These are phyloP conservation scores for Acrocephalus arundinaceus DNA, from an alignment of 2,113 vertebrate species.

Conservation along the genomic window DNA sequence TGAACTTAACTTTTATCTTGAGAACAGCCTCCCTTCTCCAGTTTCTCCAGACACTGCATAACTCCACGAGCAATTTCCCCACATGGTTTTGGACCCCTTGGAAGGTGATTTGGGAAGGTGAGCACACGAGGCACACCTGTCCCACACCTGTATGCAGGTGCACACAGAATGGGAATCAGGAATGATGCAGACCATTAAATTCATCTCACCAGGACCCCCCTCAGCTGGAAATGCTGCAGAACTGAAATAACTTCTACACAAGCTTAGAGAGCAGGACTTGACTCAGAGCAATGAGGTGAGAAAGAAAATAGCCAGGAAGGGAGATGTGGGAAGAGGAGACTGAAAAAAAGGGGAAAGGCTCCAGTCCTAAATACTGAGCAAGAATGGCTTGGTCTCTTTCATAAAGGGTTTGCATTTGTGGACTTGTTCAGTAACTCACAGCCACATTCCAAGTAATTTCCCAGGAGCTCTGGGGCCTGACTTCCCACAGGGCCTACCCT, in stretches of 20 bases:
- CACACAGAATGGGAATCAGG: neutral
- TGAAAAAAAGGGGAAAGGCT: neutral
- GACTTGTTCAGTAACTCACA: neutral
- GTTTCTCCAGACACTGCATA: neutral
- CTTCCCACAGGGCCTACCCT: neutral
- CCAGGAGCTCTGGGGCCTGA: neutral
- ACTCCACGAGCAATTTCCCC: neutral
- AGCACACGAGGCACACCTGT: neutral
- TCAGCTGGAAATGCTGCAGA: neutral
- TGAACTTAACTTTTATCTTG: neutral
- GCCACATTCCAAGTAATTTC: neutral
- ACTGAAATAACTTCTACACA: neutral
- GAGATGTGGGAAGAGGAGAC: neutral
- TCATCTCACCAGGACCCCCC: neutral
- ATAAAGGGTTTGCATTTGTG: neutral
- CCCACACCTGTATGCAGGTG: neutral
- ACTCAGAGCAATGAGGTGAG: neutral
- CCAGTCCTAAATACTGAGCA: neutral
- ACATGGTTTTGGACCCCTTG: neutral
- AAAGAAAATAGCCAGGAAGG: neutral
- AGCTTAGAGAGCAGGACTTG: neutral
- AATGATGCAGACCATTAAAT: neutral
- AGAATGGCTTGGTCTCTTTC: neutral
- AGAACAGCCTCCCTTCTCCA: neutral
- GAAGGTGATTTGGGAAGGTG: neutral